phyloP scores from a whole-genome alignment of 2,888 invertebrate genomes.

The Aricia artaxerxes region DNA sequence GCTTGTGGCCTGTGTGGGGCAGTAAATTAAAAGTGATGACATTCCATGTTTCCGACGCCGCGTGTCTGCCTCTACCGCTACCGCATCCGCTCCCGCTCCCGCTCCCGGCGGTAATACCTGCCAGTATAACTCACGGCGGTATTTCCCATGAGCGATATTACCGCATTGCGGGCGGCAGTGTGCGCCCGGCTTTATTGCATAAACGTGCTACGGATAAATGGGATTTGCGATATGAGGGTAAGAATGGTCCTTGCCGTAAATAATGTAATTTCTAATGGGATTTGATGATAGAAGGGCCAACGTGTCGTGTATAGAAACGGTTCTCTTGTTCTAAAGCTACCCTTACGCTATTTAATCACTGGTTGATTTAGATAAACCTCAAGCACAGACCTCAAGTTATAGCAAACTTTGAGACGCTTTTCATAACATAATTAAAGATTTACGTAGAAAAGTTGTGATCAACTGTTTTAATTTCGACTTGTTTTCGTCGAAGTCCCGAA shows the following conservation, averaged over 20 bases:
- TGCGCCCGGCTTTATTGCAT: not conserved
- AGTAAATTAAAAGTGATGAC: slow-evolving; percentile 7
- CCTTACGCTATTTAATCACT: no score
- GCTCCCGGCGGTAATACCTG: not conserved
- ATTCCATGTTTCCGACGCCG: not conserved
- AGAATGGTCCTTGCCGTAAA: not conserved
- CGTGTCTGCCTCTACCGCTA: not conserved
- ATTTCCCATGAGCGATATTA: slow-evolving; percentile 4
- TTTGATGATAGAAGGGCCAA: no score
- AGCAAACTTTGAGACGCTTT: no score
- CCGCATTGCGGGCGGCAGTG: not conserved
- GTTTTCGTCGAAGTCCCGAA: not conserved
- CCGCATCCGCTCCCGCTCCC: not conserved
- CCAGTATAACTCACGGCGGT: slow-evolving; percentile 13
- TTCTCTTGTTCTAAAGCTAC: no score
- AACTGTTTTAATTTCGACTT: not conserved
- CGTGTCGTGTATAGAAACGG: no score
- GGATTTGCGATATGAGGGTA: not conserved
- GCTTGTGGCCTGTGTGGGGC: not conserved
- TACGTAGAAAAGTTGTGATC: not conserved
- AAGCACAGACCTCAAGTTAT: no score
- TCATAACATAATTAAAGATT: not conserved
- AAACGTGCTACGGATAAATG: not conserved
- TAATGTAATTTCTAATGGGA: no score
- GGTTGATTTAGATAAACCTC: no score